A percentile compares a stretch with the other conserved stretches of the same genome.
Evolutionary conservation across 2,113 vertebrate genomes (phyloP).

Genomic region (Ictalurus punctatus): DNA sequence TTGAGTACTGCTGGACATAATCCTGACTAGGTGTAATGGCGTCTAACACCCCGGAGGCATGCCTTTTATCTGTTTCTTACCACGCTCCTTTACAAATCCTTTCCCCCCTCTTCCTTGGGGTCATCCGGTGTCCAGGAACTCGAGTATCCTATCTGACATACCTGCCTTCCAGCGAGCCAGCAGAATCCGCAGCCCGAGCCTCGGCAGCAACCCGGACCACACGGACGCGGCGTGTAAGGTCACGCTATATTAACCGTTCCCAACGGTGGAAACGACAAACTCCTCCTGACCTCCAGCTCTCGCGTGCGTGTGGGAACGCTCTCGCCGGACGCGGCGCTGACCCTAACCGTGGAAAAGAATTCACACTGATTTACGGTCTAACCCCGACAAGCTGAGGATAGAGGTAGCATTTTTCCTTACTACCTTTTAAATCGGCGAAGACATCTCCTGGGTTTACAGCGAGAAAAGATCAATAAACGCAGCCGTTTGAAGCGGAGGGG

Average conservation of each 20-base stretch:
- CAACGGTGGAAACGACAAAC: not conserved
- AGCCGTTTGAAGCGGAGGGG: constrained; percentile 30
- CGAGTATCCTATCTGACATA: not conserved
- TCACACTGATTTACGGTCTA: constrained; percentile 11
- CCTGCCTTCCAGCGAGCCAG: not conserved
- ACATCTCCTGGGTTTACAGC: constrained; percentile 34
- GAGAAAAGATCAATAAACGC: constrained; percentile 42
- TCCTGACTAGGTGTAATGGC: not conserved
- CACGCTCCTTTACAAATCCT: not conserved
- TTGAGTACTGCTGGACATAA: not conserved
- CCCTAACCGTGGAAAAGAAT: constrained; percentile 9
- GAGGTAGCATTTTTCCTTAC: constrained; percentile 4
- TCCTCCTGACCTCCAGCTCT: constrained; percentile 9
- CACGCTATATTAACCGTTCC: constrained; percentile 12
- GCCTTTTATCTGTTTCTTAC: not conserved
- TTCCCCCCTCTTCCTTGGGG: not conserved
- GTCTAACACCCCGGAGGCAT: not conserved
- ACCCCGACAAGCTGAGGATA: not conserved
- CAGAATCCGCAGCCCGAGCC: not conserved
- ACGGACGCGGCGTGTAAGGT: not conserved
- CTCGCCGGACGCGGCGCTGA: not conserved
- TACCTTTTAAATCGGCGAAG: constrained; percentile 28
- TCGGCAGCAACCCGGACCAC: constrained; percentile 2
- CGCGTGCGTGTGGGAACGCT: not conserved
- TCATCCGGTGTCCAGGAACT: constrained; percentile 9